These are phyloP conservation scores for Capreolus pygargus DNA, from an alignment of 2,113 vertebrate species.

Conservation along the genomic window DNA sequence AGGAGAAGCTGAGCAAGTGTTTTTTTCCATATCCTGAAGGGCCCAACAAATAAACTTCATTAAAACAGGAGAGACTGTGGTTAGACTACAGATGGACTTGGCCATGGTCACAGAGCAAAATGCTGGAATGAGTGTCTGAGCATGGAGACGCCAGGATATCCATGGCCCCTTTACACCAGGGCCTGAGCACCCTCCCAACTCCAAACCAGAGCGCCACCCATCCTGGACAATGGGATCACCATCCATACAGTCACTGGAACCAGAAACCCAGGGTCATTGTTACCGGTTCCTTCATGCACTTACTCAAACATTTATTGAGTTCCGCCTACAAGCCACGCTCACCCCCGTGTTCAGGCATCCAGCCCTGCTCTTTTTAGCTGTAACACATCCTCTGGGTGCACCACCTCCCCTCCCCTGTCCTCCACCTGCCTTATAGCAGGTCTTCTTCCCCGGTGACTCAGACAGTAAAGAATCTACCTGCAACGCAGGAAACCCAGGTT, in stretches of 20 bases:
- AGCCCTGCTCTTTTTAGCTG: background rate
- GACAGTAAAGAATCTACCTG: background rate
- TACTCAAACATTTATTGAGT: background rate
- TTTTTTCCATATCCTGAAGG: conserved; percentile 38
- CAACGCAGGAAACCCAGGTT: background rate
- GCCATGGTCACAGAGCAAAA: background rate
- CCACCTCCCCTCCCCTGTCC: background rate
- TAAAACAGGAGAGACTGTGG: background rate
- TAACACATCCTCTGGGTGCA: background rate
- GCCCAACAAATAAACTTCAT: background rate
- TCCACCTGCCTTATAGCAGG: background rate
- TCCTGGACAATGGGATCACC: background rate
- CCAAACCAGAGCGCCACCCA: background rate
- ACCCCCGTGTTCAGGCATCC: background rate
- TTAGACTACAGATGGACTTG: background rate
- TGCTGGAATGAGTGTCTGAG: background rate
- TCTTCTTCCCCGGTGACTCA: background rate
- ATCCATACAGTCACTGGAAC: background rate
- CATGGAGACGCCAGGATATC: background rate
- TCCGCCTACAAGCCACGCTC: background rate
- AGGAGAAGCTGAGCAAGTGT: background rate
- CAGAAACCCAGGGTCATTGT: background rate
- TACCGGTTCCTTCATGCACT: background rate
- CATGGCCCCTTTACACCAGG: background rate
- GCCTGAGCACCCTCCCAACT: background rate